phyloP scores from a whole-genome alignment of 2,888 invertebrate species.

The Pseudanteris insignis region DNA sequence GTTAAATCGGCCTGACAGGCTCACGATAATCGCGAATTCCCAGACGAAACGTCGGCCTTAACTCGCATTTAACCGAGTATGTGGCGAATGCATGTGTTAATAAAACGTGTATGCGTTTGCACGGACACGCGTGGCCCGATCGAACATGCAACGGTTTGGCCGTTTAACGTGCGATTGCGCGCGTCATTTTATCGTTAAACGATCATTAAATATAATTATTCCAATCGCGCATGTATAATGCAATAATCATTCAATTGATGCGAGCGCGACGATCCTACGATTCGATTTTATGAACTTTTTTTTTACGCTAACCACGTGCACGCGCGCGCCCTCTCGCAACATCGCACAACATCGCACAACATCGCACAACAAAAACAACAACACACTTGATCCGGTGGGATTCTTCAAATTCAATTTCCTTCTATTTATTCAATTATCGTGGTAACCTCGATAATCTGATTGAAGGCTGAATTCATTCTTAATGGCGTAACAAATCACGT shows the following conservation, averaged over 20 bases:
- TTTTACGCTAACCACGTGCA: too few species aligned
- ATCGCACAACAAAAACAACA: too few species aligned
- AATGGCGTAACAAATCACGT: conserved; percentile 32
- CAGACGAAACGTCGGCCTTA: conserved; percentile 37
- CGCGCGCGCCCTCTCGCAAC: too few species aligned
- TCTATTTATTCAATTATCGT: conserved; percentile 19
- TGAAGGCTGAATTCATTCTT: conserved; percentile 14
- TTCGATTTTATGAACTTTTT: too few species aligned
- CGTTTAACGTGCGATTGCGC: conserved; percentile 5
- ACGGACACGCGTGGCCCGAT: neutral
- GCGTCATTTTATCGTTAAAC: conserved; percentile 11
- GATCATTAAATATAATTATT: conserved; percentile 28
- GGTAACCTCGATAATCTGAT: conserved; percentile 12
- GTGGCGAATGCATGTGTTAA: conserved; percentile 7
- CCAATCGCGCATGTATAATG: conserved; percentile 11
- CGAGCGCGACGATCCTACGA: too few species aligned
- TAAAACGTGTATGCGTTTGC: neutral
- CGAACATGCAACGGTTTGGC: too few species aligned
- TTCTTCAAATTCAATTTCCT: conserved; percentile 19
- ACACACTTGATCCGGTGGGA: neutral
- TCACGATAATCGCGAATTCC: conserved; percentile 44
- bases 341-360: too few species aligned
- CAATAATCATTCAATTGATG: too few species aligned
- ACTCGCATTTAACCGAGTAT: conserved; percentile 13
- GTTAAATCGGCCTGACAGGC: conserved; percentile 40